These are phyloP conservation scores for Samia ricini DNA, from an alignment of 1,140 invertebrate species.

Conservation along the genomic window DNA sequence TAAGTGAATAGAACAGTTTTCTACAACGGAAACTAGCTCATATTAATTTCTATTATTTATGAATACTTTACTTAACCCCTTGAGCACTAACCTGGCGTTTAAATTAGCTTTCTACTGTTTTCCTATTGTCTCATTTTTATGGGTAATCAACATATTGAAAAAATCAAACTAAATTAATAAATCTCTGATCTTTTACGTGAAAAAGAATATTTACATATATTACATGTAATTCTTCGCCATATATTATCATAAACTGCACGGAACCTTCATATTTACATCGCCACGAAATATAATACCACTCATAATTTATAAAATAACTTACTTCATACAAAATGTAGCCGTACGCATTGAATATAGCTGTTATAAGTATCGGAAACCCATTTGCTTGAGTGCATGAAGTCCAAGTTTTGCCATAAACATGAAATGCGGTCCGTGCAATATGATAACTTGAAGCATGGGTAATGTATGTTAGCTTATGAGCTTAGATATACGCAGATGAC, in stretches of 20 bases:
- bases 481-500: slow-evolving; percentile 7
- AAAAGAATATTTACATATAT: not conserved
- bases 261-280: not conserved
- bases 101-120: too few species aligned
- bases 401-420: slow-evolving; percentile 74
- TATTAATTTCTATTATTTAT: too few species aligned
- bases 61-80: too few species aligned
- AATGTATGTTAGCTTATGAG: slow-evolving; percentile 21
- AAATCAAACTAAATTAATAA: too few species aligned
- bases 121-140: too few species aligned
- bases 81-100: too few species aligned
- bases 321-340: slow-evolving; percentile 46
- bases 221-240: not conserved
- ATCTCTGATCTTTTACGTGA: not conserved
- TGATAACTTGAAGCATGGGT: slow-evolving; percentile 65
- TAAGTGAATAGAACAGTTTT: too few species aligned
- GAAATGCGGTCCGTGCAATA: slow-evolving; percentile 64
- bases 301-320: slow-evolving; percentile 46
- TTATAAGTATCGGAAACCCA: slow-evolving; percentile 73
- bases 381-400: slow-evolving; percentile 72
- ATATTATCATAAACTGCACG: not conserved
- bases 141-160: too few species aligned
- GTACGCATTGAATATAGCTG: slow-evolving; percentile 54
- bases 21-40: too few species aligned
- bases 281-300: slow-evolving; percentile 27